phyloP scores from a whole-genome alignment of 2,797 vertebrate genomes.

The Urophycis tenuis region DNA sequence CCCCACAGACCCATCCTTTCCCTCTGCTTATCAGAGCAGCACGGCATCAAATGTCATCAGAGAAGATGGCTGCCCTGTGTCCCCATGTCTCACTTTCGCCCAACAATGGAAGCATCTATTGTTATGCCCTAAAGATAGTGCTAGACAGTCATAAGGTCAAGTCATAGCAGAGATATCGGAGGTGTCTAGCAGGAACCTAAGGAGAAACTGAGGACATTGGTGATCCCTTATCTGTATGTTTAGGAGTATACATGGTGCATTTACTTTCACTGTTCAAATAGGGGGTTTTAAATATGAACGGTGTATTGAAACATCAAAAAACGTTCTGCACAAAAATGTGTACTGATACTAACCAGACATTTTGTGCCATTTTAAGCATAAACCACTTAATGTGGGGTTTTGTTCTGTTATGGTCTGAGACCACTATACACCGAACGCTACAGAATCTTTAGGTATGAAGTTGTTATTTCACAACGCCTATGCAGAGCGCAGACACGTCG shows the following conservation, averaged over 20 bases:
- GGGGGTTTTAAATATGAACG: neutral
- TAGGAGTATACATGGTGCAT: constrained; percentile 9
- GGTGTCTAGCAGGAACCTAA: constrained; percentile 12
- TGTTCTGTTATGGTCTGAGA: neutral
- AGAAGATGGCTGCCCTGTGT: neutral
- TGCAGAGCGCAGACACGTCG: neutral
- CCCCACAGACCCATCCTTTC: neutral
- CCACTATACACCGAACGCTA: too few relatives aligned
- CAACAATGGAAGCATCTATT: neutral
- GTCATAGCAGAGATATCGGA: constrained; percentile 48
- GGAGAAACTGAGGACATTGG: constrained; percentile 35
- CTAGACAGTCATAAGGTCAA: neutral
- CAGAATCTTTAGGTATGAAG: neutral
- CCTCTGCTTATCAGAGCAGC: neutral
- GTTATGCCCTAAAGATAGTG: neutral
- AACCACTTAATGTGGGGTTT: neutral
- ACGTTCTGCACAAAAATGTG: neutral
- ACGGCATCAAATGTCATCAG: neutral
- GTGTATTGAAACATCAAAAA: neutral
- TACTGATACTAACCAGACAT: neutral
- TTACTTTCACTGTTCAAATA: neutral
- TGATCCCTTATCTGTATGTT: constrained; percentile 31
- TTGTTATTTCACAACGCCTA: neutral
- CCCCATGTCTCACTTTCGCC: neutral
- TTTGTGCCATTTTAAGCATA: neutral